Percentiles rank a stretch among this genome's conserved stretches.
Conservation (phyloP, 2,888 invertebrate genomes). For the Eilema depressum region DNA sequence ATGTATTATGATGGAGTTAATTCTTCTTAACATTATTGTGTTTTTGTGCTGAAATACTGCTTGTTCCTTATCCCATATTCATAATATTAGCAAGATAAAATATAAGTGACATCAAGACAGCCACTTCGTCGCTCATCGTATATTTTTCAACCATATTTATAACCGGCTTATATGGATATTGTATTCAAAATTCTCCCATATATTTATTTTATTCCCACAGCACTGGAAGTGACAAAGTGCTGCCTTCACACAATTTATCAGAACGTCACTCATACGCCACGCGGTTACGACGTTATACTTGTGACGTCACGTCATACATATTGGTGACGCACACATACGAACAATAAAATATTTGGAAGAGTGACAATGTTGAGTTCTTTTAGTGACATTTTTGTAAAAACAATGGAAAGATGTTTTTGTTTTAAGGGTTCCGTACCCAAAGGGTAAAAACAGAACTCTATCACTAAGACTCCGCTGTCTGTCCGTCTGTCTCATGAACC, state of each 20-base stretch:
- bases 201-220: background rate
- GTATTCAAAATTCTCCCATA: background rate
- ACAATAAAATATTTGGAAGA: background rate
- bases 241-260: slow-evolving; percentile 17
- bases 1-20: no score
- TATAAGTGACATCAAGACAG: background rate
- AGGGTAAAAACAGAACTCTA: no score
- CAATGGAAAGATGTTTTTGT: no score
- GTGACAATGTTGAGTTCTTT: background rate
- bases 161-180: background rate
- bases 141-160: background rate
- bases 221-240: slow-evolving; percentile 3
- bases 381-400: background rate
- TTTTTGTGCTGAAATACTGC: no score
- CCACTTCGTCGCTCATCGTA: background rate
- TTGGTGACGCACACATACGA: background rate
- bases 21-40: no score
- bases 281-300: slow-evolving; percentile 14
- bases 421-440: no score
- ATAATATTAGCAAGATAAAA: background rate
- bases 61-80: no score
- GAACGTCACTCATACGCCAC: slow-evolving; percentile 23
- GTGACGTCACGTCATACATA: slow-evolving; percentile 11
- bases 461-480: no score
- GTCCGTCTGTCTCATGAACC: no score